phyloP scores from a whole-genome alignment of 2,113 vertebrate genomes.

The Chaetodon auriga region DNA sequence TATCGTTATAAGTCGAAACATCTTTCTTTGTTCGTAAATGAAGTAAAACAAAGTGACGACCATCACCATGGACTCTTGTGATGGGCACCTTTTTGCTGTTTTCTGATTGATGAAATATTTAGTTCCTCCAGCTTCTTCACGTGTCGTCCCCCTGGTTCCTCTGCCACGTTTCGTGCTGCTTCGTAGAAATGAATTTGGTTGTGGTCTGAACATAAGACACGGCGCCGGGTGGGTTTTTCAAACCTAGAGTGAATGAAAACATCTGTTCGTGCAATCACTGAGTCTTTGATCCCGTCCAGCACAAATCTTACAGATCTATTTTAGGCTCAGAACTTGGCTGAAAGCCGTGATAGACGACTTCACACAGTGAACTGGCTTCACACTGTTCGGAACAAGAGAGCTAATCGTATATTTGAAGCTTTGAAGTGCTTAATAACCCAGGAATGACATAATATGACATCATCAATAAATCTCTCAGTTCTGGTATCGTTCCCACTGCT shows the following conservation, averaged over 20 bases:
- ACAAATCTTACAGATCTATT: neutral
- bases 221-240: neutral
- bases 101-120: too few relatives aligned
- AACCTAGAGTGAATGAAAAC: neutral
- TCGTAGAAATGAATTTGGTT: neutral
- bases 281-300: neutral
- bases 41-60: too few relatives aligned
- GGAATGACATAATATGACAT: neutral
- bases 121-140: too few relatives aligned
- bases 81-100: too few relatives aligned
- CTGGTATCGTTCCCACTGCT: too few relatives aligned
- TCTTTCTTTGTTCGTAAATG: too few relatives aligned
- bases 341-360: neutral
- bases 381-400: neutral
- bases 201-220: neutral
- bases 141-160: too few relatives aligned
- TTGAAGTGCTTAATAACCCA: neutral
- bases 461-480: too few relatives aligned
- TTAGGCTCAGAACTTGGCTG: neutral
- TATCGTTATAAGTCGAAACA: too few relatives aligned
- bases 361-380: neutral
- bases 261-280: neutral
- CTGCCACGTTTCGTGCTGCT: too few relatives aligned
- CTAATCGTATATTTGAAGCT: neutral
- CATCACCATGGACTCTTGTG: too few relatives aligned